These are phyloP conservation scores for Escarpia spicata DNA, from an alignment of 2,888 invertebrate genomes.

Conservation along the genomic window DNA sequence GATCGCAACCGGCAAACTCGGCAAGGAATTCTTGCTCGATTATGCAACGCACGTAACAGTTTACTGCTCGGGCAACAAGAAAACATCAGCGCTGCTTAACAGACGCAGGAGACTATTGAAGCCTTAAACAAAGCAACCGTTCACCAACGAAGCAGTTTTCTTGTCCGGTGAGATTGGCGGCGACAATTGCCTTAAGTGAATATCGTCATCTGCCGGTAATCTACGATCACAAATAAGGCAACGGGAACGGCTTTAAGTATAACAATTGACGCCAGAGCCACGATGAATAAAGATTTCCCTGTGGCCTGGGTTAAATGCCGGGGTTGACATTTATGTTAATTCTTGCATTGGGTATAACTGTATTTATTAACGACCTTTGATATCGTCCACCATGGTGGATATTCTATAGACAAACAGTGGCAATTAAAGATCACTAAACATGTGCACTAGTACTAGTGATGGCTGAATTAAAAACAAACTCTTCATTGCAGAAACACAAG, in stretches of 20 bases:
- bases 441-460: not conserved
- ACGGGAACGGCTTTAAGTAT: not conserved
- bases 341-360: not conserved
- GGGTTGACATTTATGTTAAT: not conserved
- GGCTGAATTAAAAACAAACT: too few relatives aligned
- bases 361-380: too few relatives aligned
- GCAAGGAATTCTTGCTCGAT: too few relatives aligned
- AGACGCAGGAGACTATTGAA: not conserved
- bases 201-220: not conserved
- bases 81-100: not conserved
- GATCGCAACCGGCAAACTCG: not conserved
- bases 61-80: not conserved
- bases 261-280: not conserved
- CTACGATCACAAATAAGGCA: not conserved
- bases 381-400: not conserved
- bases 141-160: not conserved
- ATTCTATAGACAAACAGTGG: not conserved
- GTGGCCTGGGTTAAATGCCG: not conserved
- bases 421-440: not conserved
- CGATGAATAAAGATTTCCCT: not conserved
- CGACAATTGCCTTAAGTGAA: not conserved
- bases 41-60: constrained; percentile 13
- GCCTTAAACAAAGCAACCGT: not conserved
- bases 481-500: too few relatives aligned
- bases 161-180: not conserved